Conservation (phyloP, 2,888 invertebrate species). For the Tachina fera region DNA sequence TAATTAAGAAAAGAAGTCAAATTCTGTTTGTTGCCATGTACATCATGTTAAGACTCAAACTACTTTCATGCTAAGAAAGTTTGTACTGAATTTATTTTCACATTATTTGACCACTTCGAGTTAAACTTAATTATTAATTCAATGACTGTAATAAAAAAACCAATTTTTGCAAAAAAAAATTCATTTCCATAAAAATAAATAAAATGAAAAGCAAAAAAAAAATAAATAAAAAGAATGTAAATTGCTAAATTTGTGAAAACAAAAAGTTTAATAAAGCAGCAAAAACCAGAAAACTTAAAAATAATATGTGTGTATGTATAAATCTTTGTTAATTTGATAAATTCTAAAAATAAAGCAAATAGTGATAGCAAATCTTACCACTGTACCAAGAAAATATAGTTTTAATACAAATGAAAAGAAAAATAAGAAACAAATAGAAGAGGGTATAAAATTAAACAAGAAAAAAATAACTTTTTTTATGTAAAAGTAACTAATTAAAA, state of each 20-base stretch:
- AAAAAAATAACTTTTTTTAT: slow-evolving; percentile 54
- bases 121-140: slow-evolving; percentile 50
- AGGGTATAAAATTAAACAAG: slow-evolving; percentile 30
- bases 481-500: too few species aligned
- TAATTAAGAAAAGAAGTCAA: too few species aligned
- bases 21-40: background rate
- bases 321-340: slow-evolving; percentile 36
- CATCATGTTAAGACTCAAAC: slow-evolving; percentile 12
- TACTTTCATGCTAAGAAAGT: slow-evolving; percentile 7
- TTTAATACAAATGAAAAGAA: slow-evolving; percentile 41
- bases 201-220: slow-evolving; percentile 28
- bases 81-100: slow-evolving; percentile 18
- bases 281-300: slow-evolving; percentile 68
- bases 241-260: slow-evolving; percentile 59
- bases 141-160: slow-evolving; percentile 44
- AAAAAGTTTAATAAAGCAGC: slow-evolving; percentile 68
- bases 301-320: slow-evolving; percentile 47
- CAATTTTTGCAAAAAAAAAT: slow-evolving; percentile 66
- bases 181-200: slow-evolving; percentile 56
- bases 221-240: slow-evolving; percentile 45
- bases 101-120: slow-evolving; percentile 47
- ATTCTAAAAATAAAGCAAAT: slow-evolving; percentile 40
- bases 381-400: slow-evolving; percentile 30
- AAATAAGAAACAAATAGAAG: slow-evolving; percentile 28
- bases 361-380: slow-evolving; percentile 23